Percentiles rank a stretch among this genome's conserved stretches.
These are phyloP conservation scores for Pterois miles DNA, from an alignment of 2,797 vertebrate genomes.

Conservation along the genomic window DNA sequence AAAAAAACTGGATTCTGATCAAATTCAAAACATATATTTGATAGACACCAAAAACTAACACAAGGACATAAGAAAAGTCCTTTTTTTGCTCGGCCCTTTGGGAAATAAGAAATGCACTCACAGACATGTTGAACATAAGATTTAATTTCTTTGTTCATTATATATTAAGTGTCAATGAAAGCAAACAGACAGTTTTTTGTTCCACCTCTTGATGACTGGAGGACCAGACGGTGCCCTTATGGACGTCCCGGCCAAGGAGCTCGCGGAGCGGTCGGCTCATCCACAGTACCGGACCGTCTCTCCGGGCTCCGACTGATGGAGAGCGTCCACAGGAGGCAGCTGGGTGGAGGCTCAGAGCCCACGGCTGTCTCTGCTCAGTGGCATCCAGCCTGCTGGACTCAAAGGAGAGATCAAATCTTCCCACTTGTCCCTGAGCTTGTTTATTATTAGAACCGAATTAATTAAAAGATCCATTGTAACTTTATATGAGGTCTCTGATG, in stretches of 20 bases:
- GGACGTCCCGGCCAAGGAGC: background rate
- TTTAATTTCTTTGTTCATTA: too few relatives aligned
- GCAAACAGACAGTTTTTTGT: background rate
- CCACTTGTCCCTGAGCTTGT: background rate
- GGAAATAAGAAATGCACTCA: too few relatives aligned
- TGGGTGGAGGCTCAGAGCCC: background rate
- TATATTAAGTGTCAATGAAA: too few relatives aligned
- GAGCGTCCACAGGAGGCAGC: background rate
- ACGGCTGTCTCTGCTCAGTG: background rate
- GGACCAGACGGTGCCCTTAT: accelerated
- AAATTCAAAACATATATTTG: too few relatives aligned
- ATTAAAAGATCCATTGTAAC: background rate
- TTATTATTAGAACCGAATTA: background rate
- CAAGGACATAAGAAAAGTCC: too few relatives aligned
- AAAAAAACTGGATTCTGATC: too few relatives aligned
- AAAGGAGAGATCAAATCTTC: background rate
- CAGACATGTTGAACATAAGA: too few relatives aligned
- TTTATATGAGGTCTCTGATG: background rate
- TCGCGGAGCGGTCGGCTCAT: background rate
- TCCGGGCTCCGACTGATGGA: background rate
- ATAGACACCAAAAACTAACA: too few relatives aligned
- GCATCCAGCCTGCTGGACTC: background rate
- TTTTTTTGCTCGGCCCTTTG: too few relatives aligned
- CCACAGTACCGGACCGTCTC: background rate
- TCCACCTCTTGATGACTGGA: background rate